phyloP scores from a whole-genome alignment of 2,113 vertebrate species.

The Melanocharis versteri region DNA sequence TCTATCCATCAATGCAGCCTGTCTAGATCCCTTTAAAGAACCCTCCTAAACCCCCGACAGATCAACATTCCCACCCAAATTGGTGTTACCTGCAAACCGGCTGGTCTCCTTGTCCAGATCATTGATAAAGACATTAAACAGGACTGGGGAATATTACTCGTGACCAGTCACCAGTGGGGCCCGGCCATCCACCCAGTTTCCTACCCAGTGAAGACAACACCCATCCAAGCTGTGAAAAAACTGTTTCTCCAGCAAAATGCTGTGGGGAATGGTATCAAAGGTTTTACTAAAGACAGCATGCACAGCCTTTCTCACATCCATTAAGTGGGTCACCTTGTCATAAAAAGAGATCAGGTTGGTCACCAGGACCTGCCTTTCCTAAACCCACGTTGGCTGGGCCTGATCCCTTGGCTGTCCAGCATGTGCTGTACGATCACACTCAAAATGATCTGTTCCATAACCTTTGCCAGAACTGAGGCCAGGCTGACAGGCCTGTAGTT shows the following conservation, averaged over 20 bases:
- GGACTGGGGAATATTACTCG: not conserved
- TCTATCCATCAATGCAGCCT: not conserved
- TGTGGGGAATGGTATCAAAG: not conserved
- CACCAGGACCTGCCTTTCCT: not conserved
- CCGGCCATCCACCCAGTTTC: not conserved
- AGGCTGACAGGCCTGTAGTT: not conserved
- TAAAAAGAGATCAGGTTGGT: not conserved
- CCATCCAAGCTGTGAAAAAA: not conserved
- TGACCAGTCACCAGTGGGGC: not conserved
- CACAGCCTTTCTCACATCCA: not conserved
- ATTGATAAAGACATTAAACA: not conserved
- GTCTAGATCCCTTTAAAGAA: not conserved
- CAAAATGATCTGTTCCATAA: not conserved
- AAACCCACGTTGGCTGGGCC: not conserved
- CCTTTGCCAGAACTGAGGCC: not conserved
- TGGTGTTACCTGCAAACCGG: not conserved
- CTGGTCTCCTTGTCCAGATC: not conserved
- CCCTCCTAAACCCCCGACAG: not conserved
- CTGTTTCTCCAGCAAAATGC: not conserved
- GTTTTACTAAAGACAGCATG: not conserved
- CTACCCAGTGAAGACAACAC: not conserved
- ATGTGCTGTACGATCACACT: not conserved
- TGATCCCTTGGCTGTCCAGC: fast-evolving
- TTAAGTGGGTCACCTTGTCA: not conserved
- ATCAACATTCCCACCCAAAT: not conserved